These are phyloP conservation scores for Balanococcus diminutus DNA, from an alignment of 2,888 invertebrate genomes.

Conservation along the genomic window DNA sequence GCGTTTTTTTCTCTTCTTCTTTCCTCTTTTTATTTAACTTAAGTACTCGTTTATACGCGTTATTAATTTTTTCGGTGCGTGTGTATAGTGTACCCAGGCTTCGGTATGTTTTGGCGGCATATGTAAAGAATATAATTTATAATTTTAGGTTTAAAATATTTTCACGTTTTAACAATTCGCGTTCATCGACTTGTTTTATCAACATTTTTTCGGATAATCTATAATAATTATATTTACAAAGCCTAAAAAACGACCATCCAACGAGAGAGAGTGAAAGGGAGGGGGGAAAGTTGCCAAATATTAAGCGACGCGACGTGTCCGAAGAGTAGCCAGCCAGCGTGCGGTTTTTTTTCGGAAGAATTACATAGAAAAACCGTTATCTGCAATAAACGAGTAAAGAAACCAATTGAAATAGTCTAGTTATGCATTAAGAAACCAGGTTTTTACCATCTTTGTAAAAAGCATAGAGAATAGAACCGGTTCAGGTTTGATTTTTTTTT, in stretches of 20 bases:
- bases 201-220: neutral
- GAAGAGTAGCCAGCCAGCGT: neutral
- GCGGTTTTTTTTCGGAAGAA: neutral
- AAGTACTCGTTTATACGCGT: neutral
- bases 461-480: neutral
- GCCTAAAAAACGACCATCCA: neutral
- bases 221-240: neutral
- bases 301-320: neutral
- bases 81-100: neutral
- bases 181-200: neutral
- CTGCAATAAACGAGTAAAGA: neutral
- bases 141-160: neutral
- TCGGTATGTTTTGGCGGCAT: neutral
- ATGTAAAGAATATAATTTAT: neutral
- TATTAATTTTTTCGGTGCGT: neutral
- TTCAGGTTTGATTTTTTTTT: neutral
- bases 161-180: slow-evolving; percentile 14
- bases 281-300: neutral
- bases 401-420: slow-evolving; percentile 15
- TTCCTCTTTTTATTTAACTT: neutral
- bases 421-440: slow-evolving; percentile 30
- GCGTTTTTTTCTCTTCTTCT: neutral
- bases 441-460: slow-evolving; percentile 43
- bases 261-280: neutral
- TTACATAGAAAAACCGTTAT: slow-evolving; percentile 18